Base-by-base conservation (phyloP, 2,888 invertebrate genomes). In the Drosophila paranaensis region DNA sequence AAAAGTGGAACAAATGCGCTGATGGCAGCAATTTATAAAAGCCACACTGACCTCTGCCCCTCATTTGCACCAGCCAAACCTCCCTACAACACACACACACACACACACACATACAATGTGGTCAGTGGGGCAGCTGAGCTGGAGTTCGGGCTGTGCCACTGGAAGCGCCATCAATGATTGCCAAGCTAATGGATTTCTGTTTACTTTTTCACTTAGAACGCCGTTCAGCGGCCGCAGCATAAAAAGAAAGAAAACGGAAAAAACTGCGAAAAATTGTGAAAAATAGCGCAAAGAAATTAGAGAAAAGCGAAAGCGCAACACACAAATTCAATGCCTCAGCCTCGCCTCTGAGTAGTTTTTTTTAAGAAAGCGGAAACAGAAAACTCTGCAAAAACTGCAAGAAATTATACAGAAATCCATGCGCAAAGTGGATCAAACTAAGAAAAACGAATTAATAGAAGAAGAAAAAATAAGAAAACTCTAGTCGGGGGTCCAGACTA, bases 131-230 rank as follows among this genome's bases (percentile, higher is more conserved):
- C 53, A 53, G 37, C 37, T 37, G 37, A 8, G 37, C 51, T 13
- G 13, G 6, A 27, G 33, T 14, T 13, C 14, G 16, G 10, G 30
- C 57, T 43, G 30, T 58, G 66, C 66, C 51, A 67, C 39, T 78
- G 67, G 57, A 58, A 88, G 73, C 85, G 85, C 85, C 89, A 77
- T 77, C 91, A 89, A 90, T 90, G 91, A 90, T 90, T 90, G 90
- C 90, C 79, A 74, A 86, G 90, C 90, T 91, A 91, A 90, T 90
- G 90, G 90, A 91, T 90, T 90, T 90, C 90, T 90, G 90, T 90
- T 90, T 90, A 91, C 91, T 90, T 91, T 90, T 91, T 84, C 88
- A 90, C 88, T 90, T 90, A 90, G 85, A 82, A 71, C 68, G 76
- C 62, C 69, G 73, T 72, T 61, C 64, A 48, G 54, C 64, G 65